Percentiles rank a stretch among this genome's conserved stretches.
Conservation (phyloP, 2,113 vertebrate genomes). For the Heptranchias perlo region DNA sequence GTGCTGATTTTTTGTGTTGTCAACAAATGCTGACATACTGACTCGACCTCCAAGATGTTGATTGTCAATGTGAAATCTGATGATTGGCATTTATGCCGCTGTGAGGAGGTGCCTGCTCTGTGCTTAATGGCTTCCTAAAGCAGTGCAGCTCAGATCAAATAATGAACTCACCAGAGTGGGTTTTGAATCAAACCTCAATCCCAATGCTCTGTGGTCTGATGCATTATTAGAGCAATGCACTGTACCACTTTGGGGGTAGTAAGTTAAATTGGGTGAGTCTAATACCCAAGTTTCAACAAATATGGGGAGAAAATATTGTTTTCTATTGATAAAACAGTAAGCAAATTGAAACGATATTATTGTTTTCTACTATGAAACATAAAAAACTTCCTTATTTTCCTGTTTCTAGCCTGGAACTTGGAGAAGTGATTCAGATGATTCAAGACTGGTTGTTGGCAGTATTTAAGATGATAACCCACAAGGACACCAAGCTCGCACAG, state of each 20-base stretch:
- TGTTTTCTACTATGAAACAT: background rate
- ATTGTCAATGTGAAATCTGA: no score
- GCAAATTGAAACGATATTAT: background rate
- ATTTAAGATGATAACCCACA: conserved; percentile 21
- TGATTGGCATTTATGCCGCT: no score
- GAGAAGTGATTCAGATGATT: background rate
- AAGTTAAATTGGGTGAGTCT: background rate
- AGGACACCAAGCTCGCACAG: background rate
- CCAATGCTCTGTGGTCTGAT: no score
- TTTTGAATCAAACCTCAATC: no score
- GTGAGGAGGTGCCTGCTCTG: no score
- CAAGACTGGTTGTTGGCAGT: background rate
- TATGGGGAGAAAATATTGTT: background rate
- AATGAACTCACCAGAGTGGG: no score
- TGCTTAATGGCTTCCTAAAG: no score
- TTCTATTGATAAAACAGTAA: background rate
- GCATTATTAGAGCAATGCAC: background rate
- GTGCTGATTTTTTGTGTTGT: no score
- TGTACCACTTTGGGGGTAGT: background rate
- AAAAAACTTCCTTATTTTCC: background rate
- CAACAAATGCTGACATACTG: no score
- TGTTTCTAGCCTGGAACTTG: background rate
- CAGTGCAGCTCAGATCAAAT: no score
- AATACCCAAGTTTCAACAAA: background rate
- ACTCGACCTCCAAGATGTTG: no score